A percentile compares a stretch with the other conserved stretches of the same genome.
phyloP scores from a whole-genome alignment of 1,140 invertebrate genomes.

The Zaprionus ornatus region DNA sequence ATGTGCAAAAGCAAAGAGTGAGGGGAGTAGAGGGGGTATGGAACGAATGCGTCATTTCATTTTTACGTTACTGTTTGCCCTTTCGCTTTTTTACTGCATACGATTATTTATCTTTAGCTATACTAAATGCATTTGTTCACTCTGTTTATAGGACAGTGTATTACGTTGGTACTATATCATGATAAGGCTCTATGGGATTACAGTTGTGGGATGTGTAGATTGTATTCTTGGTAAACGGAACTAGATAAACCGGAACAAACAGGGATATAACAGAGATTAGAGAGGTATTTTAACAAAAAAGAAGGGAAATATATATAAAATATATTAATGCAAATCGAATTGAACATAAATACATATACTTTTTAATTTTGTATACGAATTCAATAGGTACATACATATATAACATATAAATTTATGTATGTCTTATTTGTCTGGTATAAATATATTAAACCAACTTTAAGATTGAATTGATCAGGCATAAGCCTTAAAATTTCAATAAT shows the following conservation, averaged over 20 bases:
- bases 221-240: background rate
- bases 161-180: background rate
- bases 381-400: too few relatives aligned
- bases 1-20: background rate
- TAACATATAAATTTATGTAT: too few relatives aligned
- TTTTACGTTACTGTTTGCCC: conserved; percentile 21
- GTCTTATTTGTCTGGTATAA: too few relatives aligned
- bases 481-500: too few relatives aligned
- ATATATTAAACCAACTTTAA: too few relatives aligned
- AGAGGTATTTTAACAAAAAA: background rate
- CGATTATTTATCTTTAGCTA: conserved; percentile 2
- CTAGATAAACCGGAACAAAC: background rate
- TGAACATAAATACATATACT: too few relatives aligned
- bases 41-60: conserved; percentile 22
- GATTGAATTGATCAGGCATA: too few relatives aligned
- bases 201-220: background rate
- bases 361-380: too few relatives aligned
- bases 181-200: background rate
- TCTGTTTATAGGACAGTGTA: background rate
- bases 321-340: too few relatives aligned
- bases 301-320: too few relatives aligned
- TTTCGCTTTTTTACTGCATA: conserved; percentile 32
- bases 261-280: background rate
- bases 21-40: background rate
- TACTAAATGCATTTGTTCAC: background rate